Conservation (phyloP, 2,113 vertebrate species). For the Triplophysa siluroides region DNA sequence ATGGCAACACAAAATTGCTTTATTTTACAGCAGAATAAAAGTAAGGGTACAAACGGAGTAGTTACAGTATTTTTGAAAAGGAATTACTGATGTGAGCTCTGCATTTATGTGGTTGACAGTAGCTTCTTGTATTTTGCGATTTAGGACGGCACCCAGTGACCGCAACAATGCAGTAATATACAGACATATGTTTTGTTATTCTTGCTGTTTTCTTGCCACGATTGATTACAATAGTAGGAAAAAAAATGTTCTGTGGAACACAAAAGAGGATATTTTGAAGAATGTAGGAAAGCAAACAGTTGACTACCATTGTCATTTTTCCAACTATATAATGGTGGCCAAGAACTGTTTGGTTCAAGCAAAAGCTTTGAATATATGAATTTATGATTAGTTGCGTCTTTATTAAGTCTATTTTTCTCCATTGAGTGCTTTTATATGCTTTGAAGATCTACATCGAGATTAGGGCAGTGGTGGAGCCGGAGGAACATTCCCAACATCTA, state of each 20-base stretch:
- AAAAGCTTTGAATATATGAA: too few relatives aligned
- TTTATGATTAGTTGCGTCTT: neutral
- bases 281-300: too few relatives aligned
- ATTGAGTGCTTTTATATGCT: neutral
- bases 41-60: neutral
- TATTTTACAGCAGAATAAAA: neutral
- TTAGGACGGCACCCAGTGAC: neutral
- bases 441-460: constrained; percentile 6
- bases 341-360: too few relatives aligned
- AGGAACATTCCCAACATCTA: neutral
- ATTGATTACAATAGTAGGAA: too few relatives aligned
- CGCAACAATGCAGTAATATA: constrained; percentile 34
- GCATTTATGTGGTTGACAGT: too few relatives aligned
- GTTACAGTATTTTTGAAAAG: neutral
- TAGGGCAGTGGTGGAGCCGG: constrained; percentile 22
- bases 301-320: too few relatives aligned
- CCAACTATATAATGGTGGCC: too few relatives aligned
- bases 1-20: too few relatives aligned
- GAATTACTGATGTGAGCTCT: neutral
- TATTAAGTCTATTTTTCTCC: neutral
- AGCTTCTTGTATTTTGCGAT: neutral
- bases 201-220: too few relatives aligned
- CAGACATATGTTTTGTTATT: too few relatives aligned
- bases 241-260: too few relatives aligned
- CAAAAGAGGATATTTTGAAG: too few relatives aligned